Evolutionary conservation across 2,113 vertebrate species (phyloP), one percentile per base, ranked within the genome.

Genomic region (Meleagris gallopavo): DNA sequence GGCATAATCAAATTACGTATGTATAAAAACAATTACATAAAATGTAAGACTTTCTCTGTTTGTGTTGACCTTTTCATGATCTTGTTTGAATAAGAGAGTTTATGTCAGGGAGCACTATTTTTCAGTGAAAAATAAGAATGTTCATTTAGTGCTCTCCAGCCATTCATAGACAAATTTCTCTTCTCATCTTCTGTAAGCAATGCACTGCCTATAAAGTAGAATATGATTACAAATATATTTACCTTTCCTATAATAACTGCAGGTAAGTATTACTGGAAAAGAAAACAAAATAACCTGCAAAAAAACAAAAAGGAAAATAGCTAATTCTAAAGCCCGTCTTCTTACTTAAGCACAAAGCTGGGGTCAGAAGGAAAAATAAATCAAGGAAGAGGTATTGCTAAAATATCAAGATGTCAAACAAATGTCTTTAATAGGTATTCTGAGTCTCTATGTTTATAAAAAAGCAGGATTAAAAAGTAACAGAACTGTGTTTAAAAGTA

Each of bases 371-470:
- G 15, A 79, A 46, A 4, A 46, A 83, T 79, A 94, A 85, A 88
- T 90, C 58, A 86, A 85, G 6, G 14, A 69, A 55, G 79, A 89
- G 72, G 52, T 86, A 78, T 86, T 89, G 15, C n/a, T 65, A 73
- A 84, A 84, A 74, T 78, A 83, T 83, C 8, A 87, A 71, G 85
- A 90, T 67, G 76, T 84, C 77, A 90, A 92, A 94, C 69, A 97
- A 82, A 89, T 71, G 27, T 87, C 57, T 94, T 48, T 72, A 83
- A 64, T 70, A 74, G 38, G 34, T 77, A 43, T 70, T 83, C 20
- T 2, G 4, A 75, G 50, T 66, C 41, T 46, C 81, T 58, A 12
- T 87, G 75, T 75, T 93, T 94, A 91, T 64, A 76, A 83, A 86
- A 78, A 75, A 75, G 3, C 19, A 88, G 52, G 16, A 38, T 46